Conservation (phyloP, 2,888 invertebrate species). For the Nomada ferruginata region DNA sequence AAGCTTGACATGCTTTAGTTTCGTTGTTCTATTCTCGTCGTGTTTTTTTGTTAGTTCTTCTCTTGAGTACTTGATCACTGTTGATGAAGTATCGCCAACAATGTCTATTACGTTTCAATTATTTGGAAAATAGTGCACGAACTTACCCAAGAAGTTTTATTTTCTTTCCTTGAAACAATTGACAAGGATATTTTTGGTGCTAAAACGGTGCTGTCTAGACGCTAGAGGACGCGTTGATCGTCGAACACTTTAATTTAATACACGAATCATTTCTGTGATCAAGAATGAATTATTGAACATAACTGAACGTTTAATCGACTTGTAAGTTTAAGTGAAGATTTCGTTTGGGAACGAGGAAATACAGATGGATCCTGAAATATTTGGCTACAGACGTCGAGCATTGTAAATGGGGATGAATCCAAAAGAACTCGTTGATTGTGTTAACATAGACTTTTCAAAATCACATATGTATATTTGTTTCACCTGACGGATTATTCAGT, state of each 20-base stretch:
- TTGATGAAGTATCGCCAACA: neutral
- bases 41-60: no score
- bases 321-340: conserved; percentile 20
- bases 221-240: conserved; percentile 26
- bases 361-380: neutral
- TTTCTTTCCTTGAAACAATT: neutral
- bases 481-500: conserved; percentile 8
- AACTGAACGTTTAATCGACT: conserved; percentile 28
- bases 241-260: conserved; percentile 45
- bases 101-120: neutral
- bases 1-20: conserved; percentile 3
- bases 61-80: conserved; percentile 29
- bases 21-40: conserved; percentile 7
- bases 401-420: neutral
- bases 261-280: conserved; percentile 53
- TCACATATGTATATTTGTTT: conserved; percentile 24
- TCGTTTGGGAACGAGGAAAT: neutral
- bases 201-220: conserved; percentile 63
- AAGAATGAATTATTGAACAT: conserved; percentile 8
- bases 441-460: conserved; percentile 1
- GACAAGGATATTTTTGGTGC: conserved; percentile 76
- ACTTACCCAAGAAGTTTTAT: neutral
- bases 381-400: neutral
- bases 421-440: conserved; percentile 7
- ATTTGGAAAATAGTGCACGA: conserved; percentile 18